These are phyloP conservation scores for Corythaixoides concolor DNA, from an alignment of 2,113 vertebrate genomes.

Conservation along the genomic window DNA sequence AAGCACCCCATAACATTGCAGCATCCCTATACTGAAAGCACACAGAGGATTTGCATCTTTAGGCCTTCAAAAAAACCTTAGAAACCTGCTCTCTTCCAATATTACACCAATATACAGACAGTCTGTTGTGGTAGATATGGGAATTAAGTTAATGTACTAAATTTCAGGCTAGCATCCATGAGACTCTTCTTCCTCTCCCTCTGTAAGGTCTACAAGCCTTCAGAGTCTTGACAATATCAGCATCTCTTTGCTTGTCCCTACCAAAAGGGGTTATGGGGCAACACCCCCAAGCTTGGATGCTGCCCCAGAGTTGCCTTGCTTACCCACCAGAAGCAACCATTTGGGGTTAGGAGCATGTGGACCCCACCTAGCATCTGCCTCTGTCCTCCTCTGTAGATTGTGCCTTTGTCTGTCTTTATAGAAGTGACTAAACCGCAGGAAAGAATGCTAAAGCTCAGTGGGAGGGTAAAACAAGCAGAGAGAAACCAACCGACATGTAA, in stretches of 20 bases:
- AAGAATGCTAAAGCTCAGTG: not conserved
- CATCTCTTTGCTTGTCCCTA: not conserved
- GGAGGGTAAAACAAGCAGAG: not conserved
- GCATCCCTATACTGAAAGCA: not conserved
- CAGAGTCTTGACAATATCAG: not conserved
- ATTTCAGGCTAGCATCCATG: not conserved
- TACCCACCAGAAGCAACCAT: not conserved
- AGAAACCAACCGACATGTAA: not conserved
- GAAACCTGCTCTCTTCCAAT: not conserved
- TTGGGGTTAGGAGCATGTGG: fast-evolving
- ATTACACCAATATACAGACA: not conserved
- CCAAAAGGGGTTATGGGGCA: too few species aligned
- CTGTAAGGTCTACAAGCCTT: not conserved
- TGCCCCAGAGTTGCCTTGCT: not conserved
- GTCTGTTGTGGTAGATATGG: not conserved
- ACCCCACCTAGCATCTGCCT: not conserved
- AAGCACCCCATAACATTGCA: not conserved
- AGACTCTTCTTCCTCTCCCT: not conserved
- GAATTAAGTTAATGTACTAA: not conserved
- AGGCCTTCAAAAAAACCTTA: not conserved
- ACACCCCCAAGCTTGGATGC: not conserved
- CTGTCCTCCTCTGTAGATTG: not conserved
- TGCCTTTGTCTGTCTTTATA: not conserved
- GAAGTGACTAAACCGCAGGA: not conserved
- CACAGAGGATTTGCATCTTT: not conserved